phyloP scores from a whole-genome alignment of 2,797 vertebrate species.

The Cyprinodon diabolis region DNA sequence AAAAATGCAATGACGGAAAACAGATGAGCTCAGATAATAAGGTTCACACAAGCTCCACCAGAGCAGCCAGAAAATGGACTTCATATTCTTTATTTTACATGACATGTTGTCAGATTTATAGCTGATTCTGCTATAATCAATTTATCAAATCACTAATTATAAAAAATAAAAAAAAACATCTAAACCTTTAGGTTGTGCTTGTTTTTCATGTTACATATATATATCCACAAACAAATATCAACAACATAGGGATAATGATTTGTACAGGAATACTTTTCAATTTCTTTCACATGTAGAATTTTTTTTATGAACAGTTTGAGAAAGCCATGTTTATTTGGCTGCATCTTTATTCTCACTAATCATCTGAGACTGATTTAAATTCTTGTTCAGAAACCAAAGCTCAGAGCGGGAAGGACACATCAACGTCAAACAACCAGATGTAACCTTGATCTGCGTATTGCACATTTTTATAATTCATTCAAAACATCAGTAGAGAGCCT shows the following conservation, averaged over 20 bases:
- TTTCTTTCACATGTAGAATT: background rate
- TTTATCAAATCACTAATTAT: too few relatives aligned
- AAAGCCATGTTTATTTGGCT: background rate
- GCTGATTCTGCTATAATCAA: too few relatives aligned
- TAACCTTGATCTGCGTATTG: background rate
- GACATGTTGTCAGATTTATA: background rate
- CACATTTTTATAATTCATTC: background rate
- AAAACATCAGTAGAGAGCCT: background rate
- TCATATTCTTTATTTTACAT: background rate
- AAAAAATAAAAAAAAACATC: too few relatives aligned
- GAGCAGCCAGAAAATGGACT: background rate
- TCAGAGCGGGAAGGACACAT: background rate
- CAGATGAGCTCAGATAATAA: background rate
- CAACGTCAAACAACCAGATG: constrained; percentile 1
- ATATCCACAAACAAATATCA: background rate
- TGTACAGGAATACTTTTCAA: background rate
- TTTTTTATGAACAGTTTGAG: background rate
- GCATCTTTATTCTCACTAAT: background rate
- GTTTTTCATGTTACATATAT: background rate
- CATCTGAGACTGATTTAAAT: background rate
- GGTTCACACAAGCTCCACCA: background rate
- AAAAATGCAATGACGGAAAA: background rate
- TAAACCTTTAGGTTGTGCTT: too few relatives aligned
- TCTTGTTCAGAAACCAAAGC: background rate
- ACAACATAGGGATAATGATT: background rate